Evolutionary conservation across 92 coral and sea anemone genomes (phyloP).

Genomic region (Zoanthus solanderi): DNA sequence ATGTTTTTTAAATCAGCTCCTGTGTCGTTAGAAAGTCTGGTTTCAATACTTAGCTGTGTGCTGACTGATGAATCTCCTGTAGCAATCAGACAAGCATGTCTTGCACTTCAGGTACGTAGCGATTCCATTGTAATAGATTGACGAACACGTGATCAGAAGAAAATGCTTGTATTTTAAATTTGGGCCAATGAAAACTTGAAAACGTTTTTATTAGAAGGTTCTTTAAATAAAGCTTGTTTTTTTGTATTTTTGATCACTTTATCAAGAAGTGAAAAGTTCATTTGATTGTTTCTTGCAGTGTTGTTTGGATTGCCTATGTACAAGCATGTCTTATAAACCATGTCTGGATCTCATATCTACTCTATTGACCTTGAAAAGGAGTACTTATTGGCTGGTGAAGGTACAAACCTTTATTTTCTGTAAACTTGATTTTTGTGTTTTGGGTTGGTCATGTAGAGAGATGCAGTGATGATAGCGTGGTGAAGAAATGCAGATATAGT

Average conservation of each 20-base stretch:
- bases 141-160: not conserved
- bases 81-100: conserved; percentile 88
- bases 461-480: too few species aligned
- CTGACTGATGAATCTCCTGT: conserved; percentile 90
- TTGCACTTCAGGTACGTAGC: conserved; percentile 79
- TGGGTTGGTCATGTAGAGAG: too few species aligned
- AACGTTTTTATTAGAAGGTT: too few species aligned
- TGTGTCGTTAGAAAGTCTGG: conserved; percentile 73
- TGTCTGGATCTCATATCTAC: conserved; percentile 74
- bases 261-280: not conserved
- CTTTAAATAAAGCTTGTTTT: not conserved
- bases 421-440: too few species aligned
- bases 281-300: conserved; percentile 60
- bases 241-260: not conserved
- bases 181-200: too few species aligned
- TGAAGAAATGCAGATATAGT: too few species aligned
- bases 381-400: conserved; percentile 98
- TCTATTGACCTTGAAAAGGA: conserved; percentile 68
- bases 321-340: conserved; percentile 74
- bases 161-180: too few species aligned
- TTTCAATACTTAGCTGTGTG: conserved; percentile 77
- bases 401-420: conserved; percentile 39
- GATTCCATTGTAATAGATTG: not conserved
- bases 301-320: conserved; percentile 84
- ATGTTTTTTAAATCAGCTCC: conserved; percentile 54